Base-by-base conservation (phyloP, 2,888 invertebrate genomes). In the Ashinkailepas kermadecensis region DNA sequence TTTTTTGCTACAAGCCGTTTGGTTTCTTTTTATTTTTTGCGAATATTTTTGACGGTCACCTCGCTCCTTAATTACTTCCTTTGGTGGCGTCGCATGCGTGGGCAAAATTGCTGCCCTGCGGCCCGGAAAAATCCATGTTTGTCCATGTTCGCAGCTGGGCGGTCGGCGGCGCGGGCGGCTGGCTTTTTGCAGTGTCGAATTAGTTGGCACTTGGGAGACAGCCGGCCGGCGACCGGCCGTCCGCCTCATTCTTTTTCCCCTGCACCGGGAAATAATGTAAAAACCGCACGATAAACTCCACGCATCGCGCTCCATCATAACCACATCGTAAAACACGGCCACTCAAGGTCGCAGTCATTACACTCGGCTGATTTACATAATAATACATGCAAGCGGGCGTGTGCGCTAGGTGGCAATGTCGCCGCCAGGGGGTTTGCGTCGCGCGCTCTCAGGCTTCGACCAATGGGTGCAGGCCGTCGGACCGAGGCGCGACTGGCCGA, bases 271-370 rank as follows among this genome's bases (percentile, higher is more conserved):
- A 56, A 74, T 74, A 21, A 54, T 54, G 54, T 56, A 74, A 74
- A 74, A 74, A 74, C 65, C 12, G 18, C 21, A 56, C 74, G 74
- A 74, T 74, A 74, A 74, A 74, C 74, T 74, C 54, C 74, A 74
- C 74, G 74, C 74, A 74, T 74, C 74, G 74, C 56, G 54, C 74
- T 21, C 23, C 74, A 74, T 74, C 74, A 74, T 74, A 74, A 74
- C 74, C 74, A 74, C 74, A 74, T 74, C 74, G 74, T 74, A 74
- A 74, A 74, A 74, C 74, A 74, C 56, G 21, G 56, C 56, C 54
- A 65, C 65, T 54, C 74, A 74, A 74, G 74, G 74, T 74, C 74
- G 21, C 74, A 8, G 74, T 21, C 74, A 56, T 74, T 74, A 74
- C 74, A 74, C 56, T 8, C 74, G 9, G 74, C 21, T 15, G 21